Percentiles rank a stretch among this genome's conserved stretches.
Conservation (phyloP, 2,113 vertebrate species). For the Equus przewalskii region DNA sequence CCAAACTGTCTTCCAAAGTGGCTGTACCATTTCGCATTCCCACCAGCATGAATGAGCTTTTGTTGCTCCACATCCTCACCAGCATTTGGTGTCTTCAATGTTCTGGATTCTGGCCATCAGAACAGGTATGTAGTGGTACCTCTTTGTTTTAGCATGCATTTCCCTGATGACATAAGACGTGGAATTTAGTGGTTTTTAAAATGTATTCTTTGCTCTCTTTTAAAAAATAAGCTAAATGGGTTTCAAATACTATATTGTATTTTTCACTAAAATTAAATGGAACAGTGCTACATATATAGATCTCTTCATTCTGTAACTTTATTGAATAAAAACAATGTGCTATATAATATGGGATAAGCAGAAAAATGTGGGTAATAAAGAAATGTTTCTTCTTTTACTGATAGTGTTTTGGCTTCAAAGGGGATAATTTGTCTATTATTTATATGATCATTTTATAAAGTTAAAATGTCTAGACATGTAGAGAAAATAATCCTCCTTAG, state of each 20-base stretch:
- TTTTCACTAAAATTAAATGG: constrained; percentile 45
- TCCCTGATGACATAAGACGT: neutral
- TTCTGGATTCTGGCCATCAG: neutral
- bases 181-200: neutral
- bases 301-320: constrained; percentile 16
- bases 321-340: constrained; percentile 28
- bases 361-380: constrained; percentile 19
- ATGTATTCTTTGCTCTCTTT: neutral
- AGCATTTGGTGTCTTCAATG: neutral
- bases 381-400: constrained; percentile 27
- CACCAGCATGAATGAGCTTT: neutral
- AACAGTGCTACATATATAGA: constrained; percentile 10
- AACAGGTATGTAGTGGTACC: neutral
- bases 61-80: neutral
- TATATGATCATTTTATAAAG: constrained; percentile 52
- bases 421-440: neutral
- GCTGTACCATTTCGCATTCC: neutral
- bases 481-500: constrained; percentile 45
- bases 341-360: neutral
- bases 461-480: constrained; percentile 45
- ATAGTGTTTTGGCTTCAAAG: constrained; percentile 10
- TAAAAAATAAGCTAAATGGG: neutral
- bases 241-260: constrained; percentile 42
- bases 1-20: neutral
- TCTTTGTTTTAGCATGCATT: neutral